These are phyloP conservation scores for Chloroceryle aenea DNA, from an alignment of 2,113 vertebrate genomes.

Conservation along the genomic window DNA sequence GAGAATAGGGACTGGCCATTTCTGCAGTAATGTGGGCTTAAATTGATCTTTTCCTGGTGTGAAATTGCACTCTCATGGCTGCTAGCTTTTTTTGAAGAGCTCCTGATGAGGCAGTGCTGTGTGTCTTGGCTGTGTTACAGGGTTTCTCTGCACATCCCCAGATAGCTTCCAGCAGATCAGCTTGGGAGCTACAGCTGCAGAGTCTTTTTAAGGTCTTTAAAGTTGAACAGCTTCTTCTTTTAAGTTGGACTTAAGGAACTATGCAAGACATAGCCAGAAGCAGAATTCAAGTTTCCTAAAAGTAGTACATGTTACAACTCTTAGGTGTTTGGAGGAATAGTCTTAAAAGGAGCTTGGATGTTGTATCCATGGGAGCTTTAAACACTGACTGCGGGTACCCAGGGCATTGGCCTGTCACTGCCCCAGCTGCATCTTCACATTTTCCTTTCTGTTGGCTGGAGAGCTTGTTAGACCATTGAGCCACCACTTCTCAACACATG, in stretches of 20 bases:
- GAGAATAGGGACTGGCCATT: background rate
- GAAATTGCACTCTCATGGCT: rapidly evolving
- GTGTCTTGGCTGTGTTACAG: background rate
- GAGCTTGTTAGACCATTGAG: background rate
- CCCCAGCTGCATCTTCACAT: background rate
- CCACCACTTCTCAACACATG: rapidly evolving
- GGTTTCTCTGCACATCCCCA: background rate
- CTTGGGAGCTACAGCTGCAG: background rate
- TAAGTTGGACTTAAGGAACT: background rate
- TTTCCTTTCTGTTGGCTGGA: background rate
- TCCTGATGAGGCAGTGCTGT: background rate
- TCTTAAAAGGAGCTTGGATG: background rate
- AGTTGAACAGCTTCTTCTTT: background rate
- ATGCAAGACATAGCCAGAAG: background rate
- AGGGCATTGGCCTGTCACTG: background rate
- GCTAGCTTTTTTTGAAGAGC: background rate
- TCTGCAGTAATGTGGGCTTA: background rate
- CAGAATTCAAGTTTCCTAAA: background rate
- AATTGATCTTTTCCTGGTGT: background rate
- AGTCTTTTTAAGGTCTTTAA: background rate
- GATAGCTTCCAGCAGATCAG: background rate
- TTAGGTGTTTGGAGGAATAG: background rate
- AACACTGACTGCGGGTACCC: background rate
- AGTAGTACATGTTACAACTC: background rate
- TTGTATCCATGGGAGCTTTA: background rate